Conservation (phyloP, 1,140 invertebrate genomes). For the Heliconius congener region DNA sequence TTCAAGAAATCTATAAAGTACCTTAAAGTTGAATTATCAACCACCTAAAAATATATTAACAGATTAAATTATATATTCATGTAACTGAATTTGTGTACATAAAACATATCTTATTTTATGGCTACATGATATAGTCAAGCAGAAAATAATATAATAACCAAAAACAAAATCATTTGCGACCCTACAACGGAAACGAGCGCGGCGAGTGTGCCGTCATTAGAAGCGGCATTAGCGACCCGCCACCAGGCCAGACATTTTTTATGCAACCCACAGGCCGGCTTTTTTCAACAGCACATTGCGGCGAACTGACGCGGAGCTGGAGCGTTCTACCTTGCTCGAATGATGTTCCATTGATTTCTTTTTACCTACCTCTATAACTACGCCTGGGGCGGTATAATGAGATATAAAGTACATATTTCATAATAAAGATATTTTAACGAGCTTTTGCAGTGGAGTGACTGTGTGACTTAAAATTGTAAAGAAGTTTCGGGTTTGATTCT, state of each 20-base stretch:
- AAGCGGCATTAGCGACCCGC: constrained; percentile 70
- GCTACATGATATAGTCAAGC: too few species aligned
- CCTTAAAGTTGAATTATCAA: too few species aligned
- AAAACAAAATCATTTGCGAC: constrained; percentile 46
- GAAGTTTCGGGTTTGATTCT: background rate
- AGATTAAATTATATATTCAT: too few species aligned
- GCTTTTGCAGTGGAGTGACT: background rate
- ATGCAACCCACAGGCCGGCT: constrained; percentile 67
- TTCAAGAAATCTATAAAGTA: background rate
- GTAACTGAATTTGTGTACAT: background rate
- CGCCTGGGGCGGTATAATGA: constrained; percentile 14
- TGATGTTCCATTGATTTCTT: constrained; percentile 35
- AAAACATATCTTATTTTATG: background rate
- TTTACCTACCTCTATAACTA: constrained; percentile 20
- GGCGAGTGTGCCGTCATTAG: constrained; percentile 70
- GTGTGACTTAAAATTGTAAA: background rate
- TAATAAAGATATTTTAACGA: constrained; percentile 17
- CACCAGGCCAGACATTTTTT: constrained; percentile 78
- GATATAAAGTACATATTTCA: constrained; percentile 17
- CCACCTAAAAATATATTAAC: too few species aligned
- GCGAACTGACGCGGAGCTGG: constrained; percentile 48
- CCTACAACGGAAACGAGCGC: constrained; percentile 53
- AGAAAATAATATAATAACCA: constrained; percentile 1
- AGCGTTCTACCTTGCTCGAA: constrained; percentile 43
- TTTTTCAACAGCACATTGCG: constrained; percentile 59